Evolutionary conservation across 2,888 invertebrate species (phyloP).

Genomic region (Euplexia lucipara): DNA sequence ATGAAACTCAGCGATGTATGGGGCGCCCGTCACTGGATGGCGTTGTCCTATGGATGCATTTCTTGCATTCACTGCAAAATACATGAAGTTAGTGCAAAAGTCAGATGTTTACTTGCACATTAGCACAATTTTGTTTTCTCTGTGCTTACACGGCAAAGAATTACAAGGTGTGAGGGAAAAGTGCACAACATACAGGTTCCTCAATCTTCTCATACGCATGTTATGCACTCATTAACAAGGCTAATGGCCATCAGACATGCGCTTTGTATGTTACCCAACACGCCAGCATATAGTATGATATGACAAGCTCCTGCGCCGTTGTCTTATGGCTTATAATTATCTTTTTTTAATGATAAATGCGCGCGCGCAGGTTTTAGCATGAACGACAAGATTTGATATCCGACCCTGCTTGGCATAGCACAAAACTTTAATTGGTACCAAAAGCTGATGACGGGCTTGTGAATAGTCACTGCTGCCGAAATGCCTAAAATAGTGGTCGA

Average conservation of each 20-base stretch:
- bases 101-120: conserved; percentile 39
- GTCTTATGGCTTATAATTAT: not conserved
- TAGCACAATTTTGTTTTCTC: conserved; percentile 20
- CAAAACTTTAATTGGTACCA: not conserved
- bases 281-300: not conserved
- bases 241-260: not conserved
- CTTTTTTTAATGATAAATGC: too few relatives aligned
- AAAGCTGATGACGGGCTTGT: not conserved
- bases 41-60: conserved; percentile 22
- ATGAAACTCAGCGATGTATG: conserved; percentile 30
- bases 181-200: conserved; percentile 29
- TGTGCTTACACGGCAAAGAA: conserved; percentile 29
- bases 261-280: conserved; percentile 21
- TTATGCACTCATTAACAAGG: conserved; percentile 22
- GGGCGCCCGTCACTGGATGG: conserved; percentile 29
- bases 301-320: not conserved
- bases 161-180: conserved; percentile 16
- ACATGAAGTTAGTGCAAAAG: conserved; percentile 44
- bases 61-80: conserved; percentile 12
- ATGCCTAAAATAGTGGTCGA: not conserved
- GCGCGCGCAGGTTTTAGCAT: too few relatives aligned
- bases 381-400: not conserved
- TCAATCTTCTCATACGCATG: conserved; percentile 20
- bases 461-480: not conserved
- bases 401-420: not conserved